These are phyloP conservation scores for Metacarcinus magister DNA, from an alignment of 2,888 invertebrate genomes.

Conservation along the genomic window DNA sequence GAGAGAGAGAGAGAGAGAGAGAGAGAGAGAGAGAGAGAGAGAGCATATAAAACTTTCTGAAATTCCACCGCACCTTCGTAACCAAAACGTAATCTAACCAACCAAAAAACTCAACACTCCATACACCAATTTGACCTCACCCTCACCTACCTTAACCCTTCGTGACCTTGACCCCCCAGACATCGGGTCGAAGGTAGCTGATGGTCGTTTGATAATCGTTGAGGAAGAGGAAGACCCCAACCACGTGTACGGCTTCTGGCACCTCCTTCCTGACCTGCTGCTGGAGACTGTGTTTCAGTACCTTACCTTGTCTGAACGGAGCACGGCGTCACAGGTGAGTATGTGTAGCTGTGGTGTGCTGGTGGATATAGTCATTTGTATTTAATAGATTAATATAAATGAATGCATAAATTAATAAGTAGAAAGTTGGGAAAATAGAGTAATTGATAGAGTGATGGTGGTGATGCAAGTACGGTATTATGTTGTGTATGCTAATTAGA, in stretches of 20 bases:
- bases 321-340: constrained; percentile 90
- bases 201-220: neutral
- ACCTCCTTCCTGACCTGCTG: constrained; percentile 89
- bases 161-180: neutral
- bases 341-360: neutral
- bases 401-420: too few relatives aligned
- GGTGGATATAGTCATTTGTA: neutral
- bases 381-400: too few relatives aligned
- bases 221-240: constrained; percentile 73
- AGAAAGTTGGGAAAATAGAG: too few relatives aligned
- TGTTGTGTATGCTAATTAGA: too few relatives aligned
- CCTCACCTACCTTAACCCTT: neutral
- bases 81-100: neutral
- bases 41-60: neutral
- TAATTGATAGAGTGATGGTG: too few relatives aligned
- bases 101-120: neutral
- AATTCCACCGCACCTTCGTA: too few relatives aligned
- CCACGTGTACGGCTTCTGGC: constrained; percentile 86
- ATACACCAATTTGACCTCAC: neutral
- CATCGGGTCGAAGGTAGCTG: constrained; percentile 4
- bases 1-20: constrained; percentile 11
- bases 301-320: constrained; percentile 89
- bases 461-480: too few relatives aligned
- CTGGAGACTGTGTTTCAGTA: constrained; percentile 90
- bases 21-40: constrained; percentile 13